phyloP scores from a whole-genome alignment of 2,888 invertebrate genomes.

The Nomada goodeniana region DNA sequence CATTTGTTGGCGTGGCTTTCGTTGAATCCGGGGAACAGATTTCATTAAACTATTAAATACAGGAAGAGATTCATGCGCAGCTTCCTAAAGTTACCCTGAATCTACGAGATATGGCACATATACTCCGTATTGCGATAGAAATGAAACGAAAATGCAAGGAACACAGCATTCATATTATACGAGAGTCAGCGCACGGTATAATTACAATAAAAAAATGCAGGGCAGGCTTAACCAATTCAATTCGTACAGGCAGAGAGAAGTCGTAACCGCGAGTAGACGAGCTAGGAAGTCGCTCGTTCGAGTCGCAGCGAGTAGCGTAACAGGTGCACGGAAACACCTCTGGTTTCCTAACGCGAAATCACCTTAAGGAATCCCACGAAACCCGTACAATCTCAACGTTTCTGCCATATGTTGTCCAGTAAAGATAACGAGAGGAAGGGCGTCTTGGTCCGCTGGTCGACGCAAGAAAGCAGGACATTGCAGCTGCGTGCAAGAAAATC shows the following conservation, averaged over 20 bases:
- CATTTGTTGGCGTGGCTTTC: not conserved
- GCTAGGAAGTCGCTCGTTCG: constrained; percentile 1
- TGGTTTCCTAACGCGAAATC: constrained; percentile 51
- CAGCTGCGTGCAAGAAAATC: constrained; percentile 80
- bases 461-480: constrained; percentile 73
- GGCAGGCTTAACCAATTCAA: too few species aligned
- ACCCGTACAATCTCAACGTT: constrained; percentile 79
- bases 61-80: too few species aligned
- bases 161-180: too few species aligned
- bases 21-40: not conserved
- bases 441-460: constrained; percentile 78
- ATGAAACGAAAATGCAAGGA: too few species aligned
- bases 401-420: constrained; percentile 75
- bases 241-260: not conserved
- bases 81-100: too few species aligned
- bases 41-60: too few species aligned
- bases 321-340: constrained; percentile 49
- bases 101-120: too few species aligned
- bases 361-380: constrained; percentile 57
- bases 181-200: too few species aligned
- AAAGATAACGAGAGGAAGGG: constrained; percentile 71
- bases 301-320: constrained; percentile 23
- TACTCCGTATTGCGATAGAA: too few species aligned
- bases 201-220: too few species aligned
- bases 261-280: not conserved